Evolutionary conservation across 1,140 invertebrate genomes (phyloP), one percentile per base, ranked within the genome.

Genomic region (Aphis gossypii): DNA sequence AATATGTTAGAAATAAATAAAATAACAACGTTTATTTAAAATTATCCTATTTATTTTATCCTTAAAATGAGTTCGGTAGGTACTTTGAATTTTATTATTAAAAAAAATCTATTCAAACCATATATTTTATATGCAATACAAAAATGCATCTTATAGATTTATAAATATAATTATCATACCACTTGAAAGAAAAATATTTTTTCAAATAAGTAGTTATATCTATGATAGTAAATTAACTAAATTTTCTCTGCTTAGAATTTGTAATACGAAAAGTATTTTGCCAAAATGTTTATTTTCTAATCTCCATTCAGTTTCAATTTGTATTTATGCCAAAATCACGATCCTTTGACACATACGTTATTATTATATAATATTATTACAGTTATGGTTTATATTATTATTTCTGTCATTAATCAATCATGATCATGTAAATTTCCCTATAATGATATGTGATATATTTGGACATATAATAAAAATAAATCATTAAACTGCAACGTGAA

Each of bases 371-470:
- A 51, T 51, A 51, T 18, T 51, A 51, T 51, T 51, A 51, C 48
- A 38, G 51, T 35, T 56, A 89, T 7, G 2, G 21, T 56, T 11
- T 38, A 35, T 18, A 5, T 89, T 21, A 35, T 89, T 89, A 11
- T 56, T 38, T 89, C 48, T 54, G 48, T 2, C 87, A 25, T 89
- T 38, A 89, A 89, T 89, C 87, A 89, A 89, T 89, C 48, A 89
- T 38, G 48, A 54, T 51, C 46, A 9, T 54, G 20, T 54, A 89
- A 35, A 38, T 89, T 8, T 20, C 38, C 30, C 38, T 54, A 25
- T 54, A 54, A 54, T 38, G 87, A 54, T 51, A 38, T 51, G 8
- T 51, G n/a, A 54, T 89, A 54, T 25, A 48, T 89, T 54, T 89
- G 21, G 20, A 38, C 20, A 54, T 41, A 21, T 30, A 51, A 48